Evolutionary conservation across 1,140 invertebrate species (phyloP).

Genomic region (Drosophila nasuta): DNA sequence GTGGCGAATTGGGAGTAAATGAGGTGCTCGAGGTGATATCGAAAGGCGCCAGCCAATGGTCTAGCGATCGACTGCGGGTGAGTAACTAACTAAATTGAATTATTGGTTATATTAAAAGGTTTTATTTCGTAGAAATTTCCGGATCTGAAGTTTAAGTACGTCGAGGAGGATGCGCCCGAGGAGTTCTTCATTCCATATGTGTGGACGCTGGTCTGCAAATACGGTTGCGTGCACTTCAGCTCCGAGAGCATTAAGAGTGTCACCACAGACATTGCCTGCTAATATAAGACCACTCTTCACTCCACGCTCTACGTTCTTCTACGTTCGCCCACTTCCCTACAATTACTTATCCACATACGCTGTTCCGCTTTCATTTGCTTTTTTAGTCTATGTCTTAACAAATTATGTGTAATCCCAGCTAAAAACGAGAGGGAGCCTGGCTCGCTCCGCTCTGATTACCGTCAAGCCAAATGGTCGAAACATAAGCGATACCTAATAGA

Average conservation of each 20-base stretch:
- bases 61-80: slow-evolving; percentile 95
- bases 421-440: slow-evolving; percentile 22
- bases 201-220: slow-evolving; percentile 95
- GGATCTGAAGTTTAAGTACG: slow-evolving; percentile 99
- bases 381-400: slow-evolving; percentile 27
- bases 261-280: slow-evolving; percentile 82
- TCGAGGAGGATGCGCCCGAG: slow-evolving; percentile 99
- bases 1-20: slow-evolving; percentile 90
- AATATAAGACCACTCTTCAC: slow-evolving; percentile 58
- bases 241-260: slow-evolving; percentile 86
- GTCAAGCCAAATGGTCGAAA: slow-evolving; percentile 60
- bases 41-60: slow-evolving; percentile 94
- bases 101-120: background rate
- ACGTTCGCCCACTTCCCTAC: slow-evolving; percentile 7
- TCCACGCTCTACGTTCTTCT: background rate
- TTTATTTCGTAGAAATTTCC: slow-evolving; percentile 94
- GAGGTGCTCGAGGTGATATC: slow-evolving; percentile 95
- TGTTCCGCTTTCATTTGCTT: slow-evolving; percentile 35
- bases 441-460: slow-evolving; percentile 11
- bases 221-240: slow-evolving; percentile 93
- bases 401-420: slow-evolving; percentile 30
- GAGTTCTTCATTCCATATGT: slow-evolving; percentile 99
- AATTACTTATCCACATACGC: slow-evolving; percentile 3
- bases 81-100: slow-evolving; percentile 6
- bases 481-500: slow-evolving; percentile 24